Evolutionary conservation across 2,888 invertebrate genomes (phyloP).

Genomic region (Brachyopa scutellaris): DNA sequence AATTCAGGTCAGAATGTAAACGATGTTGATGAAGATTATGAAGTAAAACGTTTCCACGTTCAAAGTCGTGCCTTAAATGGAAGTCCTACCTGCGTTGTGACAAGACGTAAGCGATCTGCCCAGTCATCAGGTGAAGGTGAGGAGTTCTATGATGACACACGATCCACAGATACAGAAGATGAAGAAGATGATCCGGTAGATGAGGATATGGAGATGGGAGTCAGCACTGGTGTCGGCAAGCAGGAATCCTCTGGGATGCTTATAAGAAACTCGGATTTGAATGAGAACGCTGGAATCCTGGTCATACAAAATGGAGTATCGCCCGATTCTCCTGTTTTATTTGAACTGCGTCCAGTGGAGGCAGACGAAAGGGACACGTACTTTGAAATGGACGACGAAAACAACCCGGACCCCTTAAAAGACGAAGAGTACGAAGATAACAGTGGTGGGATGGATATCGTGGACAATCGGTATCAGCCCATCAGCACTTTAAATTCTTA

Average conservation of each 20-base stretch:
- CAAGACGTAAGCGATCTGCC: conserved; percentile 4
- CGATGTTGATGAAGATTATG: neutral
- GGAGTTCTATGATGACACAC: neutral
- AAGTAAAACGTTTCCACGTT: conserved; percentile 30
- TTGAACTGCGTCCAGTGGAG: conserved; percentile 39
- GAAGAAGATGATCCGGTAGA: neutral
- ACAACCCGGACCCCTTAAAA: neutral
- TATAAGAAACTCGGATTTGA: conserved; percentile 19
- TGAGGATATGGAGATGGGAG: neutral
- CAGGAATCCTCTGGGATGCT: neutral
- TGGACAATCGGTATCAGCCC: neutral
- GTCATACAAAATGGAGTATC: conserved; percentile 11
- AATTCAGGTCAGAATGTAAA: conserved; percentile 12
- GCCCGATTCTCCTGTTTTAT: conserved; percentile 14
- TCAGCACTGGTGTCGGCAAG: neutral
- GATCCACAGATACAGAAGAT: neutral
- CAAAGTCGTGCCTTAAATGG: conserved; percentile 22
- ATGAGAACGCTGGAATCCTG: conserved; percentile 24
- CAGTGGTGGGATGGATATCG: neutral
- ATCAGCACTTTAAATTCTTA: neutral
- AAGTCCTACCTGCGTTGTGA: neutral
- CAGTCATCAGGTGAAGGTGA: neutral
- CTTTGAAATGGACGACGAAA: neutral
- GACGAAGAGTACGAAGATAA: neutral
- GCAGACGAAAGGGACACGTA: neutral